phyloP scores from a whole-genome alignment of 2,888 invertebrate species.

The Syrista parreyssii region DNA sequence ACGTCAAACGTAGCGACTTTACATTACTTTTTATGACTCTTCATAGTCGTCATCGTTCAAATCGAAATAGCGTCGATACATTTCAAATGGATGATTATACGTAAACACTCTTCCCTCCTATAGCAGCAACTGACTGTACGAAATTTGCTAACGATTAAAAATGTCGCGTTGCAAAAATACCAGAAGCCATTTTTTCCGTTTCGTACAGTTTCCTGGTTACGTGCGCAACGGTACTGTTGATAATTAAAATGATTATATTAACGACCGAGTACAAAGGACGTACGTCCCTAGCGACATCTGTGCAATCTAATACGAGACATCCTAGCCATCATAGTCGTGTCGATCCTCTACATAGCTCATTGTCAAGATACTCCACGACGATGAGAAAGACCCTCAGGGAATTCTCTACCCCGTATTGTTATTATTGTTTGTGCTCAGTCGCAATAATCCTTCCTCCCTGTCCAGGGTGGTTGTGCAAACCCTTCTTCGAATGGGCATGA shows the following conservation, averaged over 20 bases:
- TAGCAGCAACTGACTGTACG: background rate
- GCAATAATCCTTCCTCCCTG: conserved; percentile 25
- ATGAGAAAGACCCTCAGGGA: background rate
- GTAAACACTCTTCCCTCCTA: background rate
- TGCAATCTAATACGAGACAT: background rate
- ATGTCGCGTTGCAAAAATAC: background rate
- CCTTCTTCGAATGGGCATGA: background rate
- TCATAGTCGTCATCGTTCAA: background rate
- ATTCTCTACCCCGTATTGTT: conserved; percentile 16
- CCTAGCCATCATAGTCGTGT: background rate
- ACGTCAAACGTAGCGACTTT: background rate
- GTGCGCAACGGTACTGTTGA: background rate
- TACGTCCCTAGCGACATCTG: background rate
- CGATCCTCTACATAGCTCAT: background rate
- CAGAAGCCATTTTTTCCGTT: background rate
- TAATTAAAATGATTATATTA: background rate
- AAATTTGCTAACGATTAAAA: background rate
- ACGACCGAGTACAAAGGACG: background rate
- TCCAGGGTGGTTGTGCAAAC: background rate
- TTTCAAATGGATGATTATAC: background rate
- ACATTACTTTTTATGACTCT: background rate
- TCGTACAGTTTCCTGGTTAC: background rate
- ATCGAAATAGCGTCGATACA: background rate
- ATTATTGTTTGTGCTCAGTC: conserved; percentile 35
- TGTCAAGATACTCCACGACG: background rate